Conservation (phyloP, 2,113 vertebrate species). For the Phylloscopus whistleri region DNA sequence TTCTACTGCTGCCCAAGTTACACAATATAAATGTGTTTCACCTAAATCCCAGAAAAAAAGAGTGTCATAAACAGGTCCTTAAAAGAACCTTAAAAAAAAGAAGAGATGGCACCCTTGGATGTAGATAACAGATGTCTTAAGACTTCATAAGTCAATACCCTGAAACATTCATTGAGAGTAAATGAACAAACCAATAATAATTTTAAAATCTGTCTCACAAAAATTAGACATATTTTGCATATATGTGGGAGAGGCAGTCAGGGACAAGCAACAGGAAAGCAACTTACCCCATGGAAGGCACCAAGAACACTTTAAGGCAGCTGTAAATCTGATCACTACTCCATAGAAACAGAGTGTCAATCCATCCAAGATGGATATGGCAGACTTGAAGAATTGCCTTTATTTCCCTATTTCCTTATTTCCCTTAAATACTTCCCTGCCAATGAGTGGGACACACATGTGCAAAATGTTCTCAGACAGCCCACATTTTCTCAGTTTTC, state of each 20-base stretch:
- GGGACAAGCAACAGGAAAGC: background rate
- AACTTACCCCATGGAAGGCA: background rate
- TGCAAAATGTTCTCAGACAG: background rate
- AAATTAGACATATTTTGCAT: background rate
- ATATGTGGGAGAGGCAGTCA: background rate
- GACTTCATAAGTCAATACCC: background rate
- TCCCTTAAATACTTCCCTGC: background rate
- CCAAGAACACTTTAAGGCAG: background rate
- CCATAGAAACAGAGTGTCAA: background rate
- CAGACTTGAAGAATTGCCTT: background rate
- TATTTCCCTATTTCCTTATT: too few species aligned
- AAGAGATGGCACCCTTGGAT: background rate
- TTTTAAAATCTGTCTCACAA: background rate
- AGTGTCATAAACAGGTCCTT: background rate
- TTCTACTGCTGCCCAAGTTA: background rate
- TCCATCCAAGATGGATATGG: background rate
- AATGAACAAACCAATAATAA: background rate
- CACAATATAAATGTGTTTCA: background rate
- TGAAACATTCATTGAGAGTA: background rate
- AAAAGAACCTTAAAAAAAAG: background rate
- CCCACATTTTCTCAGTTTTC: background rate
- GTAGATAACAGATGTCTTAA: background rate
- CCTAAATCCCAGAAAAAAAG: background rate
- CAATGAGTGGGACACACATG: accelerated
- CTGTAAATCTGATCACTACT: background rate